Base-by-base conservation (phyloP, 2,888 invertebrate genomes). In the Furcula furcula region DNA sequence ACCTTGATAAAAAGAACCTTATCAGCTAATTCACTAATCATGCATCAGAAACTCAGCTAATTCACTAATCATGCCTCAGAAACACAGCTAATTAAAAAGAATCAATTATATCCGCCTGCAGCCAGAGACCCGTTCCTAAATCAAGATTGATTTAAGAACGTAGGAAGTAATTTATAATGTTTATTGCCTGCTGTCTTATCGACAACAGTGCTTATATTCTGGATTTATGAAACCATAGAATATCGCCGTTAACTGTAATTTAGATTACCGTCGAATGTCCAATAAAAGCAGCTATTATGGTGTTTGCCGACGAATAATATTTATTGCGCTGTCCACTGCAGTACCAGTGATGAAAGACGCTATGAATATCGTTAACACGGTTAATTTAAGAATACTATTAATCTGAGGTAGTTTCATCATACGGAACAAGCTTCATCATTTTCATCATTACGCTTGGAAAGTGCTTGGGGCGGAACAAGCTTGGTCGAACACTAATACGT, bases 121-220 rank as follows among this genome's bases (percentile, higher is more conserved):
- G 3, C 5, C 18, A 18, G 7, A 18, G 14, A 35, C 23, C 28
- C 31, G 31, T 7, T 3, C 11, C 37, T 40, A 33, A 40, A 33
- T 37, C 37, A 40, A 66, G 49, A 53, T 76, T 75, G 73, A 77
- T 76, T 74, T 73, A 66, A 63, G 69, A 76, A 70, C 64, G 64
- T 60, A 67, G 64, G 62, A 67, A 72, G 60, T 50, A 50, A 65
- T 68, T 65, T 65, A 40, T 48, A 35, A 51, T 45, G 56, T 55
- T 35, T 46, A 10, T 21, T 10, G 9, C 53, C 45, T 12, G 7
- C 33, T 33, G 35, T 46, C 31, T 46, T 46, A 34, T 38, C 40
- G 34, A 45, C 34, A 31, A 35, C 29, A 37, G 30, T 50, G 43
- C 37, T 42, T 36, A 32, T 36, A 31, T 16, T 4, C 21, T 33